These are phyloP conservation scores for Vultur gryphus DNA, from an alignment of 2,797 vertebrate genomes.

Conservation along the genomic window DNA sequence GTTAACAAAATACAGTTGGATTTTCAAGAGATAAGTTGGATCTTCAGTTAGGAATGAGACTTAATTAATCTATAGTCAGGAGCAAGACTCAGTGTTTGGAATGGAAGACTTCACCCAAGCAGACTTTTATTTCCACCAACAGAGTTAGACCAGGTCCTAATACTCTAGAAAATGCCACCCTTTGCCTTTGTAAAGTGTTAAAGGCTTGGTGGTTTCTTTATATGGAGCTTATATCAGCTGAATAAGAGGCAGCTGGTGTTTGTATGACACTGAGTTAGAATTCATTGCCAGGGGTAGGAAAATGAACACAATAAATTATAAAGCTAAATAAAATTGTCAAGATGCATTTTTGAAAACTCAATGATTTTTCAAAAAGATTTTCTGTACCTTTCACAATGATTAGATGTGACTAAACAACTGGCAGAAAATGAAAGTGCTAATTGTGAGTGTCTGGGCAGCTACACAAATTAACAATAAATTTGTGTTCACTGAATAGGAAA, in stretches of 20 bases:
- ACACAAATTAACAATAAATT: neutral
- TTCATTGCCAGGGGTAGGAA: neutral
- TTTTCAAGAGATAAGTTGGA: neutral
- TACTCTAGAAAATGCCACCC: neutral
- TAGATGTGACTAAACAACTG: neutral
- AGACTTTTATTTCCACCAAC: neutral
- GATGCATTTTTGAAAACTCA: conserved; percentile 20
- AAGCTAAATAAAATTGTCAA: conserved; percentile 31
- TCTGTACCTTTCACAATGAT: neutral
- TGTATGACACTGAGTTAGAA: neutral
- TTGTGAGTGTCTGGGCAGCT: neutral
- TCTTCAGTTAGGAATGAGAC: neutral
- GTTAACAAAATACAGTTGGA: neutral
- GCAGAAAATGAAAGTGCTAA: conserved; percentile 3
- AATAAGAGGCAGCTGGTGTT: neutral
- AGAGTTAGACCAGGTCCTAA: neutral
- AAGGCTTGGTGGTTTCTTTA: neutral
- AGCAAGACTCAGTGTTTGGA: neutral
- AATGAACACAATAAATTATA: conserved; percentile 13
- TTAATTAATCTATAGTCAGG: neutral
- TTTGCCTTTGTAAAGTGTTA: neutral
- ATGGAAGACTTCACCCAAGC: neutral
- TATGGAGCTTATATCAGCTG: neutral
- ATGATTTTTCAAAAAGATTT: neutral
- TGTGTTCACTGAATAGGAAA: neutral